Percentiles rank a stretch among this genome's conserved stretches.
phyloP scores from a whole-genome alignment of 2,113 vertebrate genomes.

The Callithrix jacchus region DNA sequence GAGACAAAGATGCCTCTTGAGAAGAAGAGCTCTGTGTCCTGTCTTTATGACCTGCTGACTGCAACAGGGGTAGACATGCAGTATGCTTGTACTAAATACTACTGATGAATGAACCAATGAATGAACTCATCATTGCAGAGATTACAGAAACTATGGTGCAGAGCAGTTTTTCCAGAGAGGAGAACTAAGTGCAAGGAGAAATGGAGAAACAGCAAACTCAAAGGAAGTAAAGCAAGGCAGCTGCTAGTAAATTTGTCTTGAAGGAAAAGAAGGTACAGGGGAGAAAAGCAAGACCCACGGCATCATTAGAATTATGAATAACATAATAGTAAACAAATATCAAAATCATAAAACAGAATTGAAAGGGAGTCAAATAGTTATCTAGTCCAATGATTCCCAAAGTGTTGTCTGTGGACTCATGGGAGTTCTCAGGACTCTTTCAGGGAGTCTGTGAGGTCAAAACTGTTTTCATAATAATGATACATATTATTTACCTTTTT shows the following conservation, averaged over 20 bases:
- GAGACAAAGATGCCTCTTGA: background rate
- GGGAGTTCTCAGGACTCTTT: background rate
- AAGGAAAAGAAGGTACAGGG: background rate
- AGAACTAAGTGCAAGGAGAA: background rate
- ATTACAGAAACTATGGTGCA: background rate
- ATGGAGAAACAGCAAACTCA: background rate
- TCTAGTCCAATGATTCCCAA: background rate
- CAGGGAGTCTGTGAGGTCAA: background rate
- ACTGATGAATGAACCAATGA: background rate
- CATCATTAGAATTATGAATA: background rate
- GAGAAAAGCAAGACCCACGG: background rate
- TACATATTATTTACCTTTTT: background rate
- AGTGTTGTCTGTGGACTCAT: too few relatives aligned
- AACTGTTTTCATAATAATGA: background rate
- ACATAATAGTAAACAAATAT: background rate
- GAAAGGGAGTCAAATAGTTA: background rate
- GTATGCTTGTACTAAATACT: background rate
- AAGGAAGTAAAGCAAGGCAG: background rate
- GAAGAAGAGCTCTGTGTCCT: background rate
- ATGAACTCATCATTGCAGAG: background rate
- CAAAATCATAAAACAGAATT: background rate
- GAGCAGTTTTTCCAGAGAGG: background rate
- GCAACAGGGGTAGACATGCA: background rate
- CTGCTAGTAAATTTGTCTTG: background rate
- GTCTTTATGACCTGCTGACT: background rate